Evolutionary conservation across 2,113 vertebrate genomes (phyloP).

Genomic region (Gnathonemus echidnorhynchus): DNA sequence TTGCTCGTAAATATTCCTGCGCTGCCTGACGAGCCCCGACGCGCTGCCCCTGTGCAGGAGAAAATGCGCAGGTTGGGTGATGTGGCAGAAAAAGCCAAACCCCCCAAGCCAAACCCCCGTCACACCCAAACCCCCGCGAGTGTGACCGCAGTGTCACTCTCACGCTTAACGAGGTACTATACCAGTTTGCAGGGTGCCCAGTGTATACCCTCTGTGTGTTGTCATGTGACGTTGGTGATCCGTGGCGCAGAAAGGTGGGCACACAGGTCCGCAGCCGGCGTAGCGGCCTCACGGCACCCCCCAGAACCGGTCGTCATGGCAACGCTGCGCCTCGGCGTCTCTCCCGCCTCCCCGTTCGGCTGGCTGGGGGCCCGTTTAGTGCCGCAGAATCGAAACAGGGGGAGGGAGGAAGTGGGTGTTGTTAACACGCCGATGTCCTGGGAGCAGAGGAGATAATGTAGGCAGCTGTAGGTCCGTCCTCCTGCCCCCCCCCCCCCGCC

Average conservation of each 20-base stretch:
- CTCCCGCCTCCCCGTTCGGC: not conserved
- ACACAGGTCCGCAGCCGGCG: not conserved
- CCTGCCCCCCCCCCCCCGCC: not conserved
- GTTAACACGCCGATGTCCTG: not conserved
- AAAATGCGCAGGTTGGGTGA: not conserved
- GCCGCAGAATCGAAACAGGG: not conserved
- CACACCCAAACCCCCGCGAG: not conserved
- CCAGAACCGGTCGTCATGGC: not conserved
- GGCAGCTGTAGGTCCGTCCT: not conserved
- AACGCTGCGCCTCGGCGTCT: not conserved
- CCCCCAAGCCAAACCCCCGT: too few species aligned
- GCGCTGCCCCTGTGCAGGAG: not conserved
- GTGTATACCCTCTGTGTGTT: not conserved
- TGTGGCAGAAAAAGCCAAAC: not conserved
- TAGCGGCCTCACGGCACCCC: not conserved
- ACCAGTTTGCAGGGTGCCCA: not conserved
- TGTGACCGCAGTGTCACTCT: not conserved
- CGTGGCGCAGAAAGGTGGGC: not conserved
- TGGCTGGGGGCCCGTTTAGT: not conserved
- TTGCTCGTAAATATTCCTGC: not conserved
- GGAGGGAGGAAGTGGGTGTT: conserved; percentile 10
- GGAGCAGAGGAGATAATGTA: not conserved
- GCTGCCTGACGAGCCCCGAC: not conserved
- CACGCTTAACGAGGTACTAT: not conserved
- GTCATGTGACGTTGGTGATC: not conserved